Conservation (phyloP, 2,113 vertebrate species). For the Hydrochoerus hydrochaeris region DNA sequence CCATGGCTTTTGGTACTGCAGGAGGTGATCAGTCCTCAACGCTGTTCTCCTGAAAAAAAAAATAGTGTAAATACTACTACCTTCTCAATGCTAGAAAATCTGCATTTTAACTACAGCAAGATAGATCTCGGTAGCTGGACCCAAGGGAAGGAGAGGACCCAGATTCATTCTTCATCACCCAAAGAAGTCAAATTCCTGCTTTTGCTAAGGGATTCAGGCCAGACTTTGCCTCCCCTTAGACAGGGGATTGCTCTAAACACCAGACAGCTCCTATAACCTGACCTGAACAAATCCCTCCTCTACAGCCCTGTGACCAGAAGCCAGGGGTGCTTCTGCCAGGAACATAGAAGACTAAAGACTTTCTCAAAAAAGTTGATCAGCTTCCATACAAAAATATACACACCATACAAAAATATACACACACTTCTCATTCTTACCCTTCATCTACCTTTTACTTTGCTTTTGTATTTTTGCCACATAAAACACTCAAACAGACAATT, state of each 20-base stretch:
- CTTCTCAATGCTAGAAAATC: background rate
- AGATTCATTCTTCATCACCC: background rate
- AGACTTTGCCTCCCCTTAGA: background rate
- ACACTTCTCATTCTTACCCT: background rate
- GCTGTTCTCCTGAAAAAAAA: slow-evolving; percentile 20
- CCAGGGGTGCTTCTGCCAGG: background rate
- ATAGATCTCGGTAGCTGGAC: background rate
- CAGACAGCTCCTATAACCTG: background rate
- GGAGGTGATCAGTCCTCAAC: background rate
- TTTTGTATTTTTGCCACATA: background rate
- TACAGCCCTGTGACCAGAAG: background rate
- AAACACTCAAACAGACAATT: background rate
- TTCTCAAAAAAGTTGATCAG: background rate
- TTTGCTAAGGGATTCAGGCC: background rate
- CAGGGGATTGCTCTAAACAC: background rate
- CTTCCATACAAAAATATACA: background rate
- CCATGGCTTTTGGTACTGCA: slow-evolving; percentile 47
- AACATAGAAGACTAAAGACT: background rate
- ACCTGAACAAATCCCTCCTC: background rate
- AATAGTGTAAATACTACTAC: background rate
- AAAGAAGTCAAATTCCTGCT: background rate
- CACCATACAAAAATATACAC: background rate
- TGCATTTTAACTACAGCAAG: background rate
- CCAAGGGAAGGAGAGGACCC: background rate
- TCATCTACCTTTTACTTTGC: background rate